Evolutionary conservation across 1,140 invertebrate genomes (phyloP).

Genomic region (Mya arenaria): DNA sequence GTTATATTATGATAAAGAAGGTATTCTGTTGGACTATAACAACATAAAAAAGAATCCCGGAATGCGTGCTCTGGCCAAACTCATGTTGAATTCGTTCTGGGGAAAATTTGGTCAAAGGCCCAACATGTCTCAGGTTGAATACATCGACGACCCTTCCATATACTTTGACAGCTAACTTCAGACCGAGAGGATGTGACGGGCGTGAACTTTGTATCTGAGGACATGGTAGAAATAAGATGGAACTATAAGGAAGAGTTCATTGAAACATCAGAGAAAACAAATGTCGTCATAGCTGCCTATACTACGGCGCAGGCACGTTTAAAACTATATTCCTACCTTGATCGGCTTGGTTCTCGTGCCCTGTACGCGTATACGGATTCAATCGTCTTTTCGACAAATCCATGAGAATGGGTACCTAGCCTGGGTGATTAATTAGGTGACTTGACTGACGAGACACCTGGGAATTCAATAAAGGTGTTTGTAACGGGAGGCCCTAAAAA

Average conservation of each 20-base stretch:
- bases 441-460: conserved; percentile 19
- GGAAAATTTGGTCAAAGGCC: conserved; percentile 52
- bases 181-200: conserved; percentile 1
- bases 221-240: conserved; percentile 23
- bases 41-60: conserved; percentile 78
- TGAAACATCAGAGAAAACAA: conserved; percentile 55
- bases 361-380: conserved; percentile 81
- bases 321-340: conserved; percentile 76
- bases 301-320: conserved; percentile 78
- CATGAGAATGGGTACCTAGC: not conserved
- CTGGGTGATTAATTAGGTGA: conserved; percentile 33
- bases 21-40: conserved; percentile 73
- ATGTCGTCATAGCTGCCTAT: conserved; percentile 76
- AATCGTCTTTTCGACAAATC: conserved; percentile 68
- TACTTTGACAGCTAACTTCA: conserved; percentile 68
- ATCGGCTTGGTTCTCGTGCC: conserved; percentile 67
- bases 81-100: conserved; percentile 37
- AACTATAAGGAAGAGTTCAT: not conserved
- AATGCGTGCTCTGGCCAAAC: conserved; percentile 56
- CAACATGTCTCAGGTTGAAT: conserved; percentile 22
- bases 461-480: conserved; percentile 20
- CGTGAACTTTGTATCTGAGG: conserved; percentile 39
- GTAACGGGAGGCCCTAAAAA: conserved; percentile 53
- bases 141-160: conserved; percentile 11
- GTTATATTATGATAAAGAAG: conserved; percentile 64